A percentile compares a stretch with the other conserved stretches of the same genome.
Conservation (phyloP, 1,140 invertebrate species). For the Cecropterus lyciades region DNA sequence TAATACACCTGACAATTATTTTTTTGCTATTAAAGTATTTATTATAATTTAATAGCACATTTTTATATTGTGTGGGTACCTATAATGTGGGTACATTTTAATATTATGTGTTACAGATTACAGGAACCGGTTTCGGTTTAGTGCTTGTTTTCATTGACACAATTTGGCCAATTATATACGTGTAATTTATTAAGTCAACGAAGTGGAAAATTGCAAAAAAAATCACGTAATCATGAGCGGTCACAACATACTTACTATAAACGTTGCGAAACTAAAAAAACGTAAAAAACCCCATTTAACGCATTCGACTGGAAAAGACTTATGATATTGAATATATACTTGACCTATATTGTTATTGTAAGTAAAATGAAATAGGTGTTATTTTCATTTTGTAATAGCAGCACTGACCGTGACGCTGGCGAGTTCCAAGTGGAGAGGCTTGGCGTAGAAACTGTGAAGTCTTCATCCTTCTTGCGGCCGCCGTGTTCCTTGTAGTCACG, state of each 20-base stretch:
- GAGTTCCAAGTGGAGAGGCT: constrained; percentile 88
- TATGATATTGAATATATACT: constrained; percentile 6
- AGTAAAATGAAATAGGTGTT: constrained; percentile 10
- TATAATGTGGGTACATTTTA: no score
- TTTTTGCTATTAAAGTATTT: neutral
- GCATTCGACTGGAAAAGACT: no score
- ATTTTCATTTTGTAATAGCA: constrained; percentile 7
- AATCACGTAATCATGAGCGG: neutral
- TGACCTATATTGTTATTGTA: constrained; percentile 15
- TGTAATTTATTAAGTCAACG: neutral
- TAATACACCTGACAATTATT: neutral
- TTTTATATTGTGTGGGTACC: no score
- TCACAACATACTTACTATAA: neutral
- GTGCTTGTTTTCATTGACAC: neutral
- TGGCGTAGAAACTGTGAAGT: constrained; percentile 90
- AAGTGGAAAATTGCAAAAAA: neutral
- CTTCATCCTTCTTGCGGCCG: constrained; percentile 88
- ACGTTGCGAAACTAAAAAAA: neutral
- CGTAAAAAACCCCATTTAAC: no score
- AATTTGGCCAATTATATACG: neutral
- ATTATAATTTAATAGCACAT: no score
- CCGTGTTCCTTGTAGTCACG: constrained; percentile 97
- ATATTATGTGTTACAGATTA: no score
- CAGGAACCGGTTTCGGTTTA: neutral
- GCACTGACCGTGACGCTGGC: constrained; percentile 84